These are phyloP conservation scores for Vimba vimba DNA, from an alignment of 2,113 vertebrate species.

Conservation along the genomic window DNA sequence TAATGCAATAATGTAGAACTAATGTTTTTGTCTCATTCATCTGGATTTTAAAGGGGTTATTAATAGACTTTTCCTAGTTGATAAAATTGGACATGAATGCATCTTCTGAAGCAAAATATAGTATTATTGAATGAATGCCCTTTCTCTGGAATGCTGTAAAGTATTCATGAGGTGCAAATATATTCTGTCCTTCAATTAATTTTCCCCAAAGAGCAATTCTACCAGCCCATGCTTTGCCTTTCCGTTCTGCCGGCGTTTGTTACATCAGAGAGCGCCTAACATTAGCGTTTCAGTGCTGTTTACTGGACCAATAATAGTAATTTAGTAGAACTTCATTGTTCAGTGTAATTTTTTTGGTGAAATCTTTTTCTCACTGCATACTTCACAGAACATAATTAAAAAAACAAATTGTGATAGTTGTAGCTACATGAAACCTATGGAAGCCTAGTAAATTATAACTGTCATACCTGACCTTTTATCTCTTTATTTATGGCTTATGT, in stretches of 20 bases:
- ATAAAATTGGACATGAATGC: neutral
- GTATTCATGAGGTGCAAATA: conserved; percentile 34
- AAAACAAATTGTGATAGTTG: no score
- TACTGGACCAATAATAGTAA: neutral
- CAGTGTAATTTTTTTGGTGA: neutral
- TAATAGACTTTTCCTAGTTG: neutral
- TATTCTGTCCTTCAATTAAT: conserved; percentile 44
- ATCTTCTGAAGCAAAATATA: neutral
- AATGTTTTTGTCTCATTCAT: neutral
- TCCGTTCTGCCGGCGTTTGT: neutral
- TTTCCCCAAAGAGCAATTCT: conserved; percentile 9
- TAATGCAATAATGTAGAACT: neutral
- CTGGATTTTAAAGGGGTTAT: neutral
- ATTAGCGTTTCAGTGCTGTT: neutral
- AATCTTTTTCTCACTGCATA: no score
- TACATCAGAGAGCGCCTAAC: conserved; percentile 16
- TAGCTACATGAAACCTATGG: no score
- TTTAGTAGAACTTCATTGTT: neutral
- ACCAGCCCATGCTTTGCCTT: neutral
- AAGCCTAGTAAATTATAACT: no score
- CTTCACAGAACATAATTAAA: no score
- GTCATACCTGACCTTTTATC: no score
- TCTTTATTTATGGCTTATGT: no score
- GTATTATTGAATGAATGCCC: neutral
- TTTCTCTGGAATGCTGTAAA: neutral